These are phyloP conservation scores for Pollachius pollachius DNA, from an alignment of 2,113 vertebrate species.

Conservation along the genomic window DNA sequence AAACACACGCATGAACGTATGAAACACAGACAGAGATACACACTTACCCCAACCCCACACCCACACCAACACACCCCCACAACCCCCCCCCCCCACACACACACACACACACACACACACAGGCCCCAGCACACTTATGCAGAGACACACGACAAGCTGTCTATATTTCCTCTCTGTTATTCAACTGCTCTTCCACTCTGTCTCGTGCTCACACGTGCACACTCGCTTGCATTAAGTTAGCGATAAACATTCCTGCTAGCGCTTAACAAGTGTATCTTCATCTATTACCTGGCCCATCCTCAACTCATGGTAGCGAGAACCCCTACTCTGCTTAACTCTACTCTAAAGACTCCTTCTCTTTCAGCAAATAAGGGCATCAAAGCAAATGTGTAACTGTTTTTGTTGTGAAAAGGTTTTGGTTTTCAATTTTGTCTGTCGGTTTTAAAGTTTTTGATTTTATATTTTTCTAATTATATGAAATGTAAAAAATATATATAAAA, in stretches of 20 bases:
- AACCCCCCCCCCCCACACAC: conserved; percentile 17
- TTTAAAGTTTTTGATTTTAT: conserved; percentile 69
- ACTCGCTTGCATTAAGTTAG: conserved; percentile 21
- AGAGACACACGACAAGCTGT: conserved; percentile 22
- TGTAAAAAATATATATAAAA: conserved; percentile 37
- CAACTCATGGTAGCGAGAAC: not conserved
- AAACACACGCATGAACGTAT: no score
- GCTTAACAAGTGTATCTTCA: conserved; percentile 32
- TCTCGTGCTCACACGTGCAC: conserved; percentile 21
- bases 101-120: not conserved
- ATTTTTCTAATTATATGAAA: conserved; percentile 73
- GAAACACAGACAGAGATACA: no score
- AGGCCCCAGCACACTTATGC: conserved; percentile 15
- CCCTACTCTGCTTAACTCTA: not conserved
- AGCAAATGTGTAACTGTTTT: conserved; percentile 45
- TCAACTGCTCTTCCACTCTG: conserved; percentile 6
- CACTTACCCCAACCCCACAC: no score
- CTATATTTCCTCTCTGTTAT: conserved; percentile 5
- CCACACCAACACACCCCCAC: not conserved
- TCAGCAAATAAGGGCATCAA: conserved; percentile 39
- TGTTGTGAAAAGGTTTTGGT: conserved; percentile 51
- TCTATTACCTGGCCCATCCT: not conserved
- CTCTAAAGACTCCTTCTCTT: conserved; percentile 6
- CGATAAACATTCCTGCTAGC: conserved; percentile 18
- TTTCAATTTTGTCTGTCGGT: conserved; percentile 34